These are phyloP conservation scores for Scelioninae gen. 1 DNA, from an alignment of 2,888 invertebrate species.

Conservation along the genomic window DNA sequence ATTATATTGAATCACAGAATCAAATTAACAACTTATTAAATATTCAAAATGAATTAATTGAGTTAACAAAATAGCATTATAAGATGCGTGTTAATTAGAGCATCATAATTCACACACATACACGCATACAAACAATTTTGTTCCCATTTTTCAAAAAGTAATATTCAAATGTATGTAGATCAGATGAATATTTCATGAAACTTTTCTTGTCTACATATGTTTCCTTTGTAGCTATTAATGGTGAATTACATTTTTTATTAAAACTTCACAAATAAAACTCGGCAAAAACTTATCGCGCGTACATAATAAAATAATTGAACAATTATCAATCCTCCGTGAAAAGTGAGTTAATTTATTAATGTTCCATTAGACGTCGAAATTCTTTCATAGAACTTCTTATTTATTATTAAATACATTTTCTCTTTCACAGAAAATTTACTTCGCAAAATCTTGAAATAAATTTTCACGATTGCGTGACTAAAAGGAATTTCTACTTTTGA, in stretches of 20 bases:
- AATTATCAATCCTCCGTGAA: background rate
- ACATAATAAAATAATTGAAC: background rate
- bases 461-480: constrained; percentile 18
- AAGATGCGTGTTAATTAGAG: background rate
- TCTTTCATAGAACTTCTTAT: too few species aligned
- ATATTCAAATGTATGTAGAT: background rate
- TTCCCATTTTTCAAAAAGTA: background rate
- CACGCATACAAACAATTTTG: too few species aligned
- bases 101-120: too few species aligned
- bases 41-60: too few species aligned
- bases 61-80: too few species aligned
- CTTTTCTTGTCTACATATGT: background rate
- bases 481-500: background rate
- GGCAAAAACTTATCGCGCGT: background rate
- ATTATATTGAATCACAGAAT: too few species aligned
- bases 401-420: too few species aligned
- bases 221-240: background rate
- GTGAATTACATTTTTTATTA: background rate
- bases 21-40: too few species aligned
- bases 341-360: background rate
- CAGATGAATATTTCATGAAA: background rate
- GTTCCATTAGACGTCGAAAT: background rate
- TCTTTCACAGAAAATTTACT: too few species aligned
- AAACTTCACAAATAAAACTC: background rate
- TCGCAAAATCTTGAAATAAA: constrained; percentile 5